These are phyloP conservation scores for Carettochelys insculpta DNA, from an alignment of 2,113 vertebrate genomes.

Conservation along the genomic window DNA sequence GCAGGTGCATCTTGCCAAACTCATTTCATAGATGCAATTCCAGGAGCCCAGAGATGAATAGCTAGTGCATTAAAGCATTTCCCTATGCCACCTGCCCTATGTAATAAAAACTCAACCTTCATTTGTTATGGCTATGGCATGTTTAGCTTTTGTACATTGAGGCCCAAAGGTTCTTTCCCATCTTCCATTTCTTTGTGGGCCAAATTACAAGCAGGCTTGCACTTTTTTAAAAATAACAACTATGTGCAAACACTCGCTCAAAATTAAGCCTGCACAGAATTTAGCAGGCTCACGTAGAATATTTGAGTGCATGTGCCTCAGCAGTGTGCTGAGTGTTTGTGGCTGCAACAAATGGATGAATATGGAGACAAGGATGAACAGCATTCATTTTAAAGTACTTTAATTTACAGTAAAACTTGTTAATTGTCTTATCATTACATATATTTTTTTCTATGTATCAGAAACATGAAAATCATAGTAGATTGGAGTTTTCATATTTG, in stretches of 20 bases:
- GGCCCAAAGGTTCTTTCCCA: slow-evolving; percentile 20
- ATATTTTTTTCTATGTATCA: background rate
- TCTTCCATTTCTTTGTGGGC: background rate
- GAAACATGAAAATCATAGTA: background rate
- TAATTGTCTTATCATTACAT: background rate
- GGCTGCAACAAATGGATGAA: slow-evolving; percentile 36
- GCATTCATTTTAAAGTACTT: slow-evolving; percentile 17
- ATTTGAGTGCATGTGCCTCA: slow-evolving; percentile 41
- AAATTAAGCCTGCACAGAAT: slow-evolving; percentile 58
- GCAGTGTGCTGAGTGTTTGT: slow-evolving; percentile 27
- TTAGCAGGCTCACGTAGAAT: slow-evolving; percentile 34
- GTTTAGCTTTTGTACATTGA: background rate
- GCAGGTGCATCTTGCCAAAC: background rate
- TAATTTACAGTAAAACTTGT: slow-evolving; percentile 4
- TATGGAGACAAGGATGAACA: slow-evolving; percentile 14
- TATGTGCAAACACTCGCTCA: slow-evolving; percentile 30
- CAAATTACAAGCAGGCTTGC: slow-evolving; percentile 4
- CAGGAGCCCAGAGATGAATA: background rate
- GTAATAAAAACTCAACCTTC: slow-evolving; percentile 2
- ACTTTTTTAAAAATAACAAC: slow-evolving; percentile 39
- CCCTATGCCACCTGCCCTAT: background rate
- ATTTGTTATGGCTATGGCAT: background rate
- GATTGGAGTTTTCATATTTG: background rate
- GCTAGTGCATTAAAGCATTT: background rate
- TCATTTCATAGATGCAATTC: background rate